Evolutionary conservation across 2,888 invertebrate species (phyloP).

Genomic region (Mesodorylaimus sp.): DNA sequence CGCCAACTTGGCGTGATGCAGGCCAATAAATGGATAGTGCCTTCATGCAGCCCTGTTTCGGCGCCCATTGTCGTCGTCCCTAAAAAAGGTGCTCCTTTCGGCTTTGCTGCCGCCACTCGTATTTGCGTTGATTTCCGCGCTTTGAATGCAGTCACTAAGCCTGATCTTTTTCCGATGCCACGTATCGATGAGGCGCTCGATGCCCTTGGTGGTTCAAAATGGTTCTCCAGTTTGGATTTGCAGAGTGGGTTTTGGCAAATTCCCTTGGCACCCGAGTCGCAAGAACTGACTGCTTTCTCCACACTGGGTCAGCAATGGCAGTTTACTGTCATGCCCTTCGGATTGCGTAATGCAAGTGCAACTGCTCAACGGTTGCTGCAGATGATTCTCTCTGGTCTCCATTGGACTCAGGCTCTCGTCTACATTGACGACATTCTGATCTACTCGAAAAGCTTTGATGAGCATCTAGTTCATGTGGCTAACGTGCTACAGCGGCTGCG

Average conservation of each 20-base stretch:
- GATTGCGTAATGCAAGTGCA: conserved; percentile 15
- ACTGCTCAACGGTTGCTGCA: conserved; percentile 18
- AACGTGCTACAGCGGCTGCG: conserved; percentile 13
- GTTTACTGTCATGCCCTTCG: conserved; percentile 19
- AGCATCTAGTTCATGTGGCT: conserved; percentile 12
- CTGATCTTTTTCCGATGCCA: conserved; percentile 13
- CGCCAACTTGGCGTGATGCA: neutral
- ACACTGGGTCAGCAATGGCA: conserved; percentile 15
- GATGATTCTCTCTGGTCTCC: conserved; percentile 12
- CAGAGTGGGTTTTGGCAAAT: conserved; percentile 14
- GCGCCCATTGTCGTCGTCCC: conserved; percentile 25
- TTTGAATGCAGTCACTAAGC: conserved; percentile 13
- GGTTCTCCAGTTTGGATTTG: conserved; percentile 13
- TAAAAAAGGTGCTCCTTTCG: conserved; percentile 22
- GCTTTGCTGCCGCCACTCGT: too few species aligned
- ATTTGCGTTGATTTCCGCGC: conserved; percentile 17
- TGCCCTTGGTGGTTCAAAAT: conserved; percentile 5
- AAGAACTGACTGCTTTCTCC: conserved; percentile 17
- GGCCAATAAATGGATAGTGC: conserved; percentile 11
- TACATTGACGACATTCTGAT: conserved; percentile 19
- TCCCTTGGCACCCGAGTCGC: conserved; percentile 11
- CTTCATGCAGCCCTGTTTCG: conserved; percentile 23
- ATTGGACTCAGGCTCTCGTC: conserved; percentile 14
- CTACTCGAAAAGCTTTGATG: conserved; percentile 13
- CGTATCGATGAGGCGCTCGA: conserved; percentile 12